Conservation (phyloP, 2,888 invertebrate genomes). For the Dioctria rufipes region DNA sequence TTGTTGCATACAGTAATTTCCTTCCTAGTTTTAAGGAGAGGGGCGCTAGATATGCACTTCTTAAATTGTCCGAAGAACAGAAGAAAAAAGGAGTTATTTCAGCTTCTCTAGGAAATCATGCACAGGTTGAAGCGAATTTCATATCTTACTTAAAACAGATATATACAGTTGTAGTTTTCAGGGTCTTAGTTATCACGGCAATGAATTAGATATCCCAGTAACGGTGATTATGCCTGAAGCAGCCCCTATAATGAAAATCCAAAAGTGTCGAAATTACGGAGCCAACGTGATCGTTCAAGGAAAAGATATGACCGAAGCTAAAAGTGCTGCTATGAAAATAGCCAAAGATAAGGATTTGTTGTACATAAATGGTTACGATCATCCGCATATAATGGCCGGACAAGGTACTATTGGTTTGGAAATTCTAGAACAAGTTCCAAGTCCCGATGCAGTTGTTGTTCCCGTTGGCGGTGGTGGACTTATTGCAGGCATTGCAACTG, state of each 20-base stretch:
- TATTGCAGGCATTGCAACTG: slow-evolving; percentile 91
- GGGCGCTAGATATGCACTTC: slow-evolving; percentile 89
- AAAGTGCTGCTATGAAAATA: slow-evolving; percentile 82
- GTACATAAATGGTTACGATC: slow-evolving; percentile 96
- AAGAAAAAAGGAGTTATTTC: slow-evolving; percentile 87
- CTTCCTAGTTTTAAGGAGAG: slow-evolving; percentile 90
- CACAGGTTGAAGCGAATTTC: slow-evolving; percentile 72
- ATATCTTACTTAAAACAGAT: no score
- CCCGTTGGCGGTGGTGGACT: slow-evolving; percentile 94
- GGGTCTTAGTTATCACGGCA: slow-evolving; percentile 84
- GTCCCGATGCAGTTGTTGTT: slow-evolving; percentile 90
- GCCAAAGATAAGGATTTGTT: slow-evolving; percentile 80
- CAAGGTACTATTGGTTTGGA: slow-evolving; percentile 96
- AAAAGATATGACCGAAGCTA: slow-evolving; percentile 88
- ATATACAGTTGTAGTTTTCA: slow-evolving; percentile 40
- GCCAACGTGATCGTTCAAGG: slow-evolving; percentile 86
- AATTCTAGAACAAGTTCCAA: slow-evolving; percentile 90
- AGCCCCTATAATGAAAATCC: slow-evolving; percentile 96
- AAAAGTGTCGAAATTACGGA: slow-evolving; percentile 87
- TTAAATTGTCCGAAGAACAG: slow-evolving; percentile 82
- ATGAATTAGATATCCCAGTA: slow-evolving; percentile 78
- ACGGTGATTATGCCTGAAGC: slow-evolving; percentile 96
- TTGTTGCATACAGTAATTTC: background rate
- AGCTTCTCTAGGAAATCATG: slow-evolving; percentile 95
- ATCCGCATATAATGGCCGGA: slow-evolving; percentile 95